Evolutionary conservation across 2,113 vertebrate species (phyloP).

Genomic region (Rhynchomys soricoides): DNA sequence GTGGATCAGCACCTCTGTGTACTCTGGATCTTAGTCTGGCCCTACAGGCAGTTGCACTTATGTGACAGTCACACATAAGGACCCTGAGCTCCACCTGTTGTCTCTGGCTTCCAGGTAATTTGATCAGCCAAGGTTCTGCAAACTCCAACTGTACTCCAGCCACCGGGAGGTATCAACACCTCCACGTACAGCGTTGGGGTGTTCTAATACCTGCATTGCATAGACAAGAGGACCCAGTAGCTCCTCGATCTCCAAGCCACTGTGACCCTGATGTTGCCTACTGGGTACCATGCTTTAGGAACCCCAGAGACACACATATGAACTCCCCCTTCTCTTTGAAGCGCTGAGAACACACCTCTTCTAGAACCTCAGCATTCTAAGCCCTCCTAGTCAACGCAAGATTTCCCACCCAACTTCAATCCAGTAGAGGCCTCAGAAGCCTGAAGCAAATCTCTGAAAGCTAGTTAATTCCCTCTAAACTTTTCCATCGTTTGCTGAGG

Average conservation of each 20-base stretch:
- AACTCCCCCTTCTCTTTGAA: not conserved
- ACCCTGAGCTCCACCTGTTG: not conserved
- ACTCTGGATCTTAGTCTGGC: not conserved
- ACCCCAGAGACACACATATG: accelerated
- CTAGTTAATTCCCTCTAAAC: not conserved
- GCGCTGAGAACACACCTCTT: accelerated
- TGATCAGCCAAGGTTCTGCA: not conserved
- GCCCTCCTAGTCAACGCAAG: not conserved
- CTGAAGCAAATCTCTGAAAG: not conserved
- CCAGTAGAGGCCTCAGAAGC: not conserved
- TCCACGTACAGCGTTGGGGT: not conserved
- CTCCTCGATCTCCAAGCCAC: accelerated
- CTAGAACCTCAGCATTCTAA: not conserved
- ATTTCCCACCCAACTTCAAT: not conserved
- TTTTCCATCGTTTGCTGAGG: not conserved
- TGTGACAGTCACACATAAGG: accelerated
- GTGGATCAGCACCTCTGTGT: not conserved
- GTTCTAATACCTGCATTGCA: not conserved
- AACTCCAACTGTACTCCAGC: accelerated
- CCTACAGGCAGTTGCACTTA: accelerated
- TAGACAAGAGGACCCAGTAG: not conserved
- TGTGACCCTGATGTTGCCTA: not conserved
- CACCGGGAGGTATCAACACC: not conserved
- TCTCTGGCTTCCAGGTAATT: not conserved
- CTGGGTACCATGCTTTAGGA: not conserved